These are phyloP conservation scores for Limosa lapponica DNA, from an alignment of 2,797 vertebrate genomes.

Conservation along the genomic window DNA sequence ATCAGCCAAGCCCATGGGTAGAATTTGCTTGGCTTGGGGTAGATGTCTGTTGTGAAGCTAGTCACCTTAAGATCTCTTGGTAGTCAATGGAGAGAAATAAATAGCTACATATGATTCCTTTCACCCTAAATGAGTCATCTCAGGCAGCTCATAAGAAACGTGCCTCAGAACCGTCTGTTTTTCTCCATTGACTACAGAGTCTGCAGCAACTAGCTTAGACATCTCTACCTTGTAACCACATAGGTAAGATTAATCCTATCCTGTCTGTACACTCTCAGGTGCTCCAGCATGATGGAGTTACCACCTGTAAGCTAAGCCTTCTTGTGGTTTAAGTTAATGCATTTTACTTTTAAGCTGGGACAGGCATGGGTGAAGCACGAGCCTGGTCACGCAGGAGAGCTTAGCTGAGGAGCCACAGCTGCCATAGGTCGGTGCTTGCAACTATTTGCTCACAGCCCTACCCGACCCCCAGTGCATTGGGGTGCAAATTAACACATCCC, in stretches of 20 bases:
- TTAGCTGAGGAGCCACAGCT: neutral
- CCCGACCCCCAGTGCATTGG: rapidly evolving
- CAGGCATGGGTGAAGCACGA: neutral
- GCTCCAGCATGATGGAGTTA: neutral
- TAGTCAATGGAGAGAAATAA: neutral
- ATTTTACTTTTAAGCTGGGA: neutral
- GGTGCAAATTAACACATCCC: neutral
- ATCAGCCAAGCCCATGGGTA: neutral
- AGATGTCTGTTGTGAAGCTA: neutral
- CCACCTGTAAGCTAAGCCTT: neutral
- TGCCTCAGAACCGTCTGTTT: neutral
- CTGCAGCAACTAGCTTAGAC: neutral
- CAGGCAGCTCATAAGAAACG: neutral
- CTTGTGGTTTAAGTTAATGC: neutral
- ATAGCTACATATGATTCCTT: neutral
- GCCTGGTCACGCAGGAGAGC: neutral
- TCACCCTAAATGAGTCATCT: neutral
- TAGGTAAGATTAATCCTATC: neutral
- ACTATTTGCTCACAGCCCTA: neutral
- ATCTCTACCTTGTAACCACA: neutral
- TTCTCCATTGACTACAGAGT: neutral
- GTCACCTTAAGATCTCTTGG: neutral
- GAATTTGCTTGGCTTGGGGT: neutral
- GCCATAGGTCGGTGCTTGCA: neutral
- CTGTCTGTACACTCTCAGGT: neutral